Percentiles rank a stretch among this genome's conserved stretches.
Evolutionary conservation across 2,888 invertebrate species (phyloP).

Genomic region (Nasonia oneida): DNA sequence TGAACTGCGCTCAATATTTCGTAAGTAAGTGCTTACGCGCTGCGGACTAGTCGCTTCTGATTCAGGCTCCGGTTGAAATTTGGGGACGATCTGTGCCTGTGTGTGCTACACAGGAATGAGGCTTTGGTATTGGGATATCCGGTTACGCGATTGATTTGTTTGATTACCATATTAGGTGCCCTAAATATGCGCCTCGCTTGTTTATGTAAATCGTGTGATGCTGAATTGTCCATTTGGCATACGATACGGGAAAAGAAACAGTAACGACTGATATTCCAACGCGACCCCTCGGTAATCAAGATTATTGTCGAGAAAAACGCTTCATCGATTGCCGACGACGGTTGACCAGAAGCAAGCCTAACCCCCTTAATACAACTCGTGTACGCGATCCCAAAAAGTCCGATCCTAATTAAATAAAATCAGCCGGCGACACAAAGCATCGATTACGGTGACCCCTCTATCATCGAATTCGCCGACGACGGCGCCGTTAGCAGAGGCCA

Average conservation of each 20-base stretch:
- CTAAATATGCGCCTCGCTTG: neutral
- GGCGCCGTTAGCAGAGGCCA: neutral
- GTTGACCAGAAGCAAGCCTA: constrained; percentile 22
- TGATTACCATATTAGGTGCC: neutral
- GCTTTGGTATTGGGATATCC: neutral
- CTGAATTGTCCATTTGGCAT: no score
- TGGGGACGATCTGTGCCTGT: neutral
- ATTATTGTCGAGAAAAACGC: constrained; percentile 34
- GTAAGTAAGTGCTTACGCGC: neutral
- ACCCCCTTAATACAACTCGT: neutral
- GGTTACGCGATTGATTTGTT: neutral
- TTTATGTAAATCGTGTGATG: no score
- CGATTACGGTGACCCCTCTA: constrained; percentile 27
- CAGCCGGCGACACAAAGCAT: neutral
- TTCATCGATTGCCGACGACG: neutral
- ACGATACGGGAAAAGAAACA: neutral
- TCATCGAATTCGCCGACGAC: neutral
- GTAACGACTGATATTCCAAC: neutral
- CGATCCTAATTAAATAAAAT: constrained; percentile 36
- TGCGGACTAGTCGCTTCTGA: neutral
- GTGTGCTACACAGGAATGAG: neutral
- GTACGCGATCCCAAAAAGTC: neutral
- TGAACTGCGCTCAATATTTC: constrained; percentile 44
- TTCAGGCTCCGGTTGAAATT: neutral
- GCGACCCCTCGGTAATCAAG: neutral